Evolutionary conservation across 2,797 vertebrate genomes (phyloP).

Genomic region (Anguilla anguilla): DNA sequence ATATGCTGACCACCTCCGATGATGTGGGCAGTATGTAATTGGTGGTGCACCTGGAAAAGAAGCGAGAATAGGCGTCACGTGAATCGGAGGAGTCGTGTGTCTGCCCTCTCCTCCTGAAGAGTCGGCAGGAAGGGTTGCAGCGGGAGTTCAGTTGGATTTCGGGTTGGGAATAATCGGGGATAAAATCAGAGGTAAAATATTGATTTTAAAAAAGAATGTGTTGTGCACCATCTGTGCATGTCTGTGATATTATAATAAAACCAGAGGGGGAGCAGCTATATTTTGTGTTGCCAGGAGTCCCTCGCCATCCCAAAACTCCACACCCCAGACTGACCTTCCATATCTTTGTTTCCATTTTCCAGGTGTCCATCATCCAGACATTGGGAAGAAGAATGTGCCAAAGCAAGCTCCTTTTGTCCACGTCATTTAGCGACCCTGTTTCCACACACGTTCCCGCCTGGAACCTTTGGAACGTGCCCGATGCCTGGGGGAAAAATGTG

Average conservation of each 20-base stretch:
- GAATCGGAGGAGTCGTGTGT: no score
- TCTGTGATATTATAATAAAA: background rate
- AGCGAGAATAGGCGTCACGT: no score
- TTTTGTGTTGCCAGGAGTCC: background rate
- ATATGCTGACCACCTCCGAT: no score
- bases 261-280: background rate
- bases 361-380: conserved; percentile 66
- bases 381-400: conserved; percentile 76
- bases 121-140: background rate
- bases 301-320: background rate
- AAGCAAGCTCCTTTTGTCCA: conserved; percentile 72
- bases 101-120: no score
- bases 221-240: no score
- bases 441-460: conserved; percentile 44
- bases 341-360: conserved; percentile 60
- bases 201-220: no score
- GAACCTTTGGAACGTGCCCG: conserved; percentile 50
- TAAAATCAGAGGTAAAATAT: background rate
- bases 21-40: no score
- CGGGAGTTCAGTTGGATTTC: background rate
- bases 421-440: conserved; percentile 37
- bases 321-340: conserved; percentile 50
- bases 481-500: conserved; percentile 68
- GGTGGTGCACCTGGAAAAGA: no score
- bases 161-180: background rate